Evolutionary conservation across 2,797 vertebrate genomes (phyloP), one percentile per base, ranked within the genome.

Genomic region (Furcifer pardalis): DNA sequence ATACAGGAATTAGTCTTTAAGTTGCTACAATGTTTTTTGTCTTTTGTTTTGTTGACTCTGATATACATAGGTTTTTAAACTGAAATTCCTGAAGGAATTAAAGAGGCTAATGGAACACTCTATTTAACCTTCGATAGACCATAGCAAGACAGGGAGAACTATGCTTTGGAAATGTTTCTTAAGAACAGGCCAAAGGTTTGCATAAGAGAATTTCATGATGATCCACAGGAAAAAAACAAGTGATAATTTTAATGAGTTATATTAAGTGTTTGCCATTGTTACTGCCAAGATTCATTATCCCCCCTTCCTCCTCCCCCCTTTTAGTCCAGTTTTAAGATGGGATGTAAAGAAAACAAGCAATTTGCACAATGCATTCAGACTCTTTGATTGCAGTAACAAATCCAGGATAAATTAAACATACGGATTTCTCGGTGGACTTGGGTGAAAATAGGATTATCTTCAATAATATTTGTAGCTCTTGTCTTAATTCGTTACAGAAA

Each of bases 341-440:
- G 89, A 81, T 77, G 63, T 52, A 86, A 93, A 92, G 77, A 83
- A 94, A 93, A 92, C 87, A 86, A 94, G 59, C 81, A 89, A n/a
- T 83, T 88, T 88, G 74, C 40, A 83, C 75, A 81, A 65, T 35
- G 82, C 32, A 82, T 42, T 87, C 87, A 88, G 75, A 83, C 73
- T 82, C 87, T 93, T 94, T 93, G 89, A 92, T 93, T 91, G 88
- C 88, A 93, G 89, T 91, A 89, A 86, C 89, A 93, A 92, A 93
- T 83, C 93, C 79, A 85, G 92, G 91, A 90, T 89, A 92, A 74
- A 88, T 92, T 92, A 92, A 91, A 94, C 93, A 92, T 92, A 84
- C 89, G 86, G 89, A 86, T 46, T 86, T 77, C 83, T 90, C 86
- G 44, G 15, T n/a, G 68, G 52, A 59, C 23, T 78, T 78, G 4